A percentile compares a stretch with the other conserved stretches of the same genome.
phyloP scores from a whole-genome alignment of 2,888 invertebrate species.

The Dorcus hopei region DNA sequence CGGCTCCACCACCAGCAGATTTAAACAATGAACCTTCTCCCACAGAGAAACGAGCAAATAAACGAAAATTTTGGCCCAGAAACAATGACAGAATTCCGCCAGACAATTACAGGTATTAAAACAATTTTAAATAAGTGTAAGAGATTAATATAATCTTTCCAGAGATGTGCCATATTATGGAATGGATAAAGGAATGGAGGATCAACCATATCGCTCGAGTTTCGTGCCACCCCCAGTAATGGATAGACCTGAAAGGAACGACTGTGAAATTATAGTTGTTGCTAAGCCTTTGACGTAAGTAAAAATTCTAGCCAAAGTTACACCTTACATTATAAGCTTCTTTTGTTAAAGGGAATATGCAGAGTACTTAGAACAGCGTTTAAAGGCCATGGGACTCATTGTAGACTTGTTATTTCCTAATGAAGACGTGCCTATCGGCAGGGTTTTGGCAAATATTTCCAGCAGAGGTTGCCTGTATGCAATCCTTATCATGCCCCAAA shows the following conservation, averaged over 20 bases:
- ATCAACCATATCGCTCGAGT: conserved; percentile 40
- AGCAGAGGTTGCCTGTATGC: conserved; percentile 88
- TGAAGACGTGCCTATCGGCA: conserved; percentile 77
- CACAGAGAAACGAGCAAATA: conserved; percentile 12
- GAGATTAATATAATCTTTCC: not conserved
- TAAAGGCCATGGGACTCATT: conserved; percentile 74
- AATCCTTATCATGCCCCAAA: conserved; percentile 79
- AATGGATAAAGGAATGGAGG: conserved; percentile 7
- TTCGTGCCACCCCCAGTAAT: conserved; percentile 40
- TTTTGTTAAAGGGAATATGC: conserved; percentile 69
- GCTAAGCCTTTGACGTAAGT: conserved; percentile 78
- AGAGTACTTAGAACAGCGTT: conserved; percentile 77
- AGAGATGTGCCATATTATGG: conserved; percentile 30
- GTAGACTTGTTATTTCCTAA: conserved; percentile 90
- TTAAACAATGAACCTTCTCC: conserved; percentile 3
- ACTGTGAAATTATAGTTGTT: conserved; percentile 88
- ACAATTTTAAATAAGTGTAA: not conserved
- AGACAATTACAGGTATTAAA: conserved; percentile 14
- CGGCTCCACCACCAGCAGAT: conserved; percentile 5
- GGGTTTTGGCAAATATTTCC: conserved; percentile 82
- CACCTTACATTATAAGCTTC: conserved; percentile 1
- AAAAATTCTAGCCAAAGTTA: not conserved
- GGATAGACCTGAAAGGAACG: conserved; percentile 64
- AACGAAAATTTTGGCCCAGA: conserved; percentile 14
- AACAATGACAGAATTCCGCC: conserved; percentile 10